Evolutionary conservation across 2,888 invertebrate species (phyloP).

Genomic region (Agriopis marginaria): DNA sequence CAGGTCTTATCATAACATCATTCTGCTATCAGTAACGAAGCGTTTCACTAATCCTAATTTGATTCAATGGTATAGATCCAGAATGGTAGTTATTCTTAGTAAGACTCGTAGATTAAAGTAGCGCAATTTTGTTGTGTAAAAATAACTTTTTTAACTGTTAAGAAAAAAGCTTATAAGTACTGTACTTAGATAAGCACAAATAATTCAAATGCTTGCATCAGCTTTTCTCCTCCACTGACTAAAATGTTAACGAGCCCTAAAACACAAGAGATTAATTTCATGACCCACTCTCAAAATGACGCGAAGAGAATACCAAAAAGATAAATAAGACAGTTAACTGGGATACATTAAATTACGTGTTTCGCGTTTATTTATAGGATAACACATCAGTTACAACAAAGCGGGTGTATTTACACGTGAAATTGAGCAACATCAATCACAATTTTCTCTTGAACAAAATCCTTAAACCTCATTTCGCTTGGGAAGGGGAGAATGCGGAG

Average conservation of each 20-base stretch:
- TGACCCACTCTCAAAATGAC: constrained; percentile 11
- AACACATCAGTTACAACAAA: constrained; percentile 33
- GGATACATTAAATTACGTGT: constrained; percentile 28
- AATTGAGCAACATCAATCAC: constrained; percentile 42
- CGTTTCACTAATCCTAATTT: no score
- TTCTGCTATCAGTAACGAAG: no score
- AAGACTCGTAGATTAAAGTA: no score
- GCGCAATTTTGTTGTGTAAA: no score
- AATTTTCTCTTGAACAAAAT: constrained; percentile 45
- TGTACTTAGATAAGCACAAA: background rate
- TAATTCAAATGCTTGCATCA: background rate
- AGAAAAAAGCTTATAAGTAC: background rate
- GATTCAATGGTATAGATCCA: no score
- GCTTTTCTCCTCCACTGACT: constrained; percentile 3
- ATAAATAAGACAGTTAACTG: constrained; percentile 27
- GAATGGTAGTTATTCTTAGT: no score
- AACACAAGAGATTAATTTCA: constrained; percentile 20
- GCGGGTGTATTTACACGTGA: constrained; percentile 38
- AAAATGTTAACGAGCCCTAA: constrained; percentile 20
- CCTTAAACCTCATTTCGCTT: constrained; percentile 48
- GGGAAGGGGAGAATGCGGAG: constrained; percentile 44
- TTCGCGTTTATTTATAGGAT: constrained; percentile 28
- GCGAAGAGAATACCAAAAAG: constrained; percentile 18
- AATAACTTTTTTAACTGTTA: no score
- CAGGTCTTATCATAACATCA: no score